Evolutionary conservation across 2,888 invertebrate species (phyloP), one percentile per base, ranked within the genome.

Genomic region (Platycnemis pennipes): DNA sequence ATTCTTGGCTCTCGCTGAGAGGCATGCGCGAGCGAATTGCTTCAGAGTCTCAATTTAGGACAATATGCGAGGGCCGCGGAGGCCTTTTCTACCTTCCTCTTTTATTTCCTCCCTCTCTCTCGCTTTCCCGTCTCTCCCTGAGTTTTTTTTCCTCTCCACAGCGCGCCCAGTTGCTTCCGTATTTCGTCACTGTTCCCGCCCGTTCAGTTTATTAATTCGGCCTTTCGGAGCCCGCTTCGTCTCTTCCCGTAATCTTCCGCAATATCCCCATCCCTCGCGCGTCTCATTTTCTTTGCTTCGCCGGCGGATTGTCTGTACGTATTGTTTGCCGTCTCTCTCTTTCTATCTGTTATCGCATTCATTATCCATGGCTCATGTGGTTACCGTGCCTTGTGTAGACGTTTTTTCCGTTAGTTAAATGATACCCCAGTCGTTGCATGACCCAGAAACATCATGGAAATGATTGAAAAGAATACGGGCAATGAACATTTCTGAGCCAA

Each of bases 191-290:
- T 16, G 31, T 77, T 77, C 26, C 37, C 77, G 31, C 31, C 77
- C 31, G 77, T 77, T 77, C 77, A 31, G 77, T 77, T 77, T 77
- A 77, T 77, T 77, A 77, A 77, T 77, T 77, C 77, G 77, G 77
- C 37, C 77, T 77, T 37, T 37, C 77, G 31, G 77, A 4, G 77
- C 77, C 37, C 37, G 77, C 77, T 31, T 37, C 77, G 37, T 31
- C 77, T 26, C 26, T 77, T 31, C 37, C 26, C 26, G 77, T 77
- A 77, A 77, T 77, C 77, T 77, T 37, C 77, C 77, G 77, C 37
- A 77, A 77, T 77, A 37, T 26, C 77, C 26, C 77, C n/a, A 11
- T 37, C 37, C 16, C 77, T 13, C 77, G n/a, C 77, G 37, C 31
- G 37, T 77, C 77, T 77, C 77, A 77, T 77, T 77, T 77, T 77